phyloP scores from a whole-genome alignment of 1,140 invertebrate genomes.

The Brachionus rubens region DNA sequence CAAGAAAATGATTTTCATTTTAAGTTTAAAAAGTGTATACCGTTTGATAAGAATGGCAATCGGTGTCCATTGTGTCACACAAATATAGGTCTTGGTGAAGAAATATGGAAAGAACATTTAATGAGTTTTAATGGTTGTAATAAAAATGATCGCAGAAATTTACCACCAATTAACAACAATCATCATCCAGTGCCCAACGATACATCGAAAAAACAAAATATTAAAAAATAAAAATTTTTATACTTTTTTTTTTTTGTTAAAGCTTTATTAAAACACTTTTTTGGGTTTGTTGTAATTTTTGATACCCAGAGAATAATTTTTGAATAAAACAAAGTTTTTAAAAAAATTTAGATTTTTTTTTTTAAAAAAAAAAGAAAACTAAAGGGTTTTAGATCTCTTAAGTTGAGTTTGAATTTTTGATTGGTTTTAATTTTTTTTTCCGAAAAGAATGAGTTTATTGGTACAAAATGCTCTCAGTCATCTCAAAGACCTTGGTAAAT shows the following conservation, averaged over 20 bases:
- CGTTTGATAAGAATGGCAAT: constrained; percentile 55
- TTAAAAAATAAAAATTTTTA: constrained; percentile 29
- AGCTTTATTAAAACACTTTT: neutral
- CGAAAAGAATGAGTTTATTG: neutral
- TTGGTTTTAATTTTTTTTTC: neutral
- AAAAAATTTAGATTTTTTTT: neutral
- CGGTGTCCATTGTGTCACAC: constrained; percentile 74
- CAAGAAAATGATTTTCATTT: constrained; percentile 31
- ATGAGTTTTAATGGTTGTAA: constrained; percentile 61
- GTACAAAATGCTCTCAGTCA: neutral
- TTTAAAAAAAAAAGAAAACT: neutral
- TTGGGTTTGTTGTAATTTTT: constrained; percentile 2
- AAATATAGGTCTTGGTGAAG: constrained; percentile 65
- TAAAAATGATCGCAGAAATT: constrained; percentile 54
- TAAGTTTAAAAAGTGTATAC: constrained; percentile 48
- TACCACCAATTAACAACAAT: constrained; percentile 32
- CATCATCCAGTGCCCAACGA: neutral
- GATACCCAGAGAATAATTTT: too few relatives aligned
- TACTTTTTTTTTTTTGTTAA: neutral
- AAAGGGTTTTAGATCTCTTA: constrained; percentile 14
- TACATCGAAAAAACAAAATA: neutral
- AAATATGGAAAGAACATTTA: constrained; percentile 68
- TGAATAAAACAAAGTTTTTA: constrained; percentile 18
- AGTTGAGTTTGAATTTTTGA: neutral
- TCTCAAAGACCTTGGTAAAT: constrained; percentile 10